A percentile compares a stretch with the other conserved stretches of the same genome.
Evolutionary conservation across 2,888 invertebrate species (phyloP).

Genomic region (Ochlodes sylvanus): DNA sequence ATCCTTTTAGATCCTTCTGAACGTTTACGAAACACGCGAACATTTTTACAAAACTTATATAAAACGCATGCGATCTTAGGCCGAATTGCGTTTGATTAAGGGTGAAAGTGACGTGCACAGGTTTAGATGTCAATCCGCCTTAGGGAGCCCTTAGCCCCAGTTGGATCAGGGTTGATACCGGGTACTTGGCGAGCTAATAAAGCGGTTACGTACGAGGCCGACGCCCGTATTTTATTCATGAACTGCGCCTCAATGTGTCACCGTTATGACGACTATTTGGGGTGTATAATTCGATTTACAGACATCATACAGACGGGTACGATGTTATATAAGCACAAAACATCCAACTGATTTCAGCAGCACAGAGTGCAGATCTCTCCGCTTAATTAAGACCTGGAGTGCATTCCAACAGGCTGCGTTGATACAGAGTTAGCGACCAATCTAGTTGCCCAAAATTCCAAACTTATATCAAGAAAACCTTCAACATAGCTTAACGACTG

Average conservation of each 20-base stretch:
- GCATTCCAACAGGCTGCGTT: no score
- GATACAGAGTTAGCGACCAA: no score
- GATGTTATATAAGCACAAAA: no score
- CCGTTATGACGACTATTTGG: slow-evolving; percentile 14
- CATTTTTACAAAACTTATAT: slow-evolving; percentile 3
- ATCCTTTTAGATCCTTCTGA: background rate
- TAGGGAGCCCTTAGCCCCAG: slow-evolving; percentile 1
- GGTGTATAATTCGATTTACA: slow-evolving; percentile 18
- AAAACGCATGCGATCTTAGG: background rate
- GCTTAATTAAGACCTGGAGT: no score
- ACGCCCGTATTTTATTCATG: slow-evolving; percentile 47
- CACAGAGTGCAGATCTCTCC: no score
- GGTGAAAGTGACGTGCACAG: slow-evolving; percentile 7
- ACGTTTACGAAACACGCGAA: slow-evolving; percentile 10
- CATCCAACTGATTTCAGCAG: no score
- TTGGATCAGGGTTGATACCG: slow-evolving; percentile 10
- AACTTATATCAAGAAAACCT: no score
- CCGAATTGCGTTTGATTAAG: slow-evolving; percentile 1
- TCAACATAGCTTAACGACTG: no score
- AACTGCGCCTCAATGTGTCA: slow-evolving; percentile 29
- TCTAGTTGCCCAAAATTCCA: no score
- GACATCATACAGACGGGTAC: no score
- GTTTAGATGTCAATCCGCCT: slow-evolving; percentile 6
- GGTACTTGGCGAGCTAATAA: slow-evolving; percentile 39
- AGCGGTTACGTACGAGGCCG: slow-evolving; percentile 42